phyloP scores from a whole-genome alignment of 2,113 vertebrate species.

The Grus americana region DNA sequence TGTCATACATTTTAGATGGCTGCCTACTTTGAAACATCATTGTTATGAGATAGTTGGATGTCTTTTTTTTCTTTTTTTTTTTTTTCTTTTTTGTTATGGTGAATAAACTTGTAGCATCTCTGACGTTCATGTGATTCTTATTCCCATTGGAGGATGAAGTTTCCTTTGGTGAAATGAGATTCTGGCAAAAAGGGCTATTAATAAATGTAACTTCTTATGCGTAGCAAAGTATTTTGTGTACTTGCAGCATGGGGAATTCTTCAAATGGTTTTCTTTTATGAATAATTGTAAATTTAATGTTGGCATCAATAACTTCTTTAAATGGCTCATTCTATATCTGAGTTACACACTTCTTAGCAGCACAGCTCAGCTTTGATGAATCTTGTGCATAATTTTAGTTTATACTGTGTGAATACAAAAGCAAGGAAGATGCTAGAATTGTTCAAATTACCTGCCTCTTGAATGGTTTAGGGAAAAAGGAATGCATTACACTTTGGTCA shows the following conservation, averaged over 20 bases:
- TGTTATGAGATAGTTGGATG: background rate
- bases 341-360: slow-evolving; percentile 59
- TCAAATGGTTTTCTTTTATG: slow-evolving; percentile 71
- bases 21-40: background rate
- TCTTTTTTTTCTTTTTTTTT: background rate
- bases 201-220: slow-evolving; percentile 69
- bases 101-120: background rate
- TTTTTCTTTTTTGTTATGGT: background rate
- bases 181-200: slow-evolving; percentile 54
- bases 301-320: slow-evolving; percentile 69
- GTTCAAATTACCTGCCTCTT: slow-evolving; percentile 47
- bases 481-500: slow-evolving; percentile 18
- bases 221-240: slow-evolving; percentile 67
- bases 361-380: slow-evolving; percentile 59
- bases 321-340: slow-evolving; percentile 56
- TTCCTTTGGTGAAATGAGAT: slow-evolving; percentile 65
- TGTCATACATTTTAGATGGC: background rate
- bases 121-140: slow-evolving; percentile 31
- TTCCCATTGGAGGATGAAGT: slow-evolving; percentile 61
- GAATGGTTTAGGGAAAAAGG: background rate
- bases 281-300: slow-evolving; percentile 76
- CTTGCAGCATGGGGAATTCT: slow-evolving; percentile 67
- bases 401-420: background rate
- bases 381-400: slow-evolving; percentile 52
- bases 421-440: slow-evolving; percentile 25